These are phyloP conservation scores for Leptodactylus fallax DNA, from an alignment of 2,797 vertebrate species.

Conservation along the genomic window DNA sequence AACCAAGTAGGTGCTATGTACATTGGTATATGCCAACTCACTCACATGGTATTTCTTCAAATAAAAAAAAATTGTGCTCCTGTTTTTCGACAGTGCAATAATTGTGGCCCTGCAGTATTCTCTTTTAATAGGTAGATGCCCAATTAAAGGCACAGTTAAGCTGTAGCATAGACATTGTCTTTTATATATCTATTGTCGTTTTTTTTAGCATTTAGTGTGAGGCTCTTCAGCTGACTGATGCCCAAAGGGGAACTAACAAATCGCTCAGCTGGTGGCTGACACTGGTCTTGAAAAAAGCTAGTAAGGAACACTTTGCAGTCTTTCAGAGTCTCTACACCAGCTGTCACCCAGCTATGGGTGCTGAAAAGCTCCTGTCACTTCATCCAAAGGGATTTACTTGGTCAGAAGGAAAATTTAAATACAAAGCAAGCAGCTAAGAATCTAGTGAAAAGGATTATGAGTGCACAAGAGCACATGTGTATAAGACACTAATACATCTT, in stretches of 20 bases:
- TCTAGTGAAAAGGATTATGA: slow-evolving; percentile 89
- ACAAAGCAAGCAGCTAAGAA: slow-evolving; percentile 91
- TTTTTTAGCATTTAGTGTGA: slow-evolving; percentile 78
- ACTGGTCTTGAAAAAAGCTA: slow-evolving; percentile 81
- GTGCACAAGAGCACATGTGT: slow-evolving; percentile 88
- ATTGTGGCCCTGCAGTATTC: slow-evolving; percentile 73
- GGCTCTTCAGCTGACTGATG: slow-evolving; percentile 80
- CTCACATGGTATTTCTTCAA: neutral
- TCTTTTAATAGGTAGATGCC: slow-evolving; percentile 73
- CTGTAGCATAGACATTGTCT: slow-evolving; percentile 74
- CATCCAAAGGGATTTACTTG: slow-evolving; percentile 88
- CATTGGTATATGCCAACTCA: slow-evolving; percentile 14
- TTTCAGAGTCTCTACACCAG: slow-evolving; percentile 93
- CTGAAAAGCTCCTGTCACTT: slow-evolving; percentile 97
- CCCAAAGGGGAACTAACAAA: slow-evolving; percentile 81
- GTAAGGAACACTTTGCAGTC: slow-evolving; percentile 81
- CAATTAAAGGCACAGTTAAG: slow-evolving; percentile 75
- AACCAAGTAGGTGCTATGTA: slow-evolving; percentile 10
- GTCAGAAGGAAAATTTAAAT: slow-evolving; percentile 88
- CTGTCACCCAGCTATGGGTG: slow-evolving; percentile 92
- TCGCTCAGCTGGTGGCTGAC: slow-evolving; percentile 84
- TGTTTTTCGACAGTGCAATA: slow-evolving; percentile 52
- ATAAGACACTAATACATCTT: slow-evolving; percentile 91
- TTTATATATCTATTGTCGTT: slow-evolving; percentile 78
- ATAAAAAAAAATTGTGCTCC: neutral